Conservation (phyloP, 2,113 vertebrate genomes). For the Plecturocebus donacophilus region DNA sequence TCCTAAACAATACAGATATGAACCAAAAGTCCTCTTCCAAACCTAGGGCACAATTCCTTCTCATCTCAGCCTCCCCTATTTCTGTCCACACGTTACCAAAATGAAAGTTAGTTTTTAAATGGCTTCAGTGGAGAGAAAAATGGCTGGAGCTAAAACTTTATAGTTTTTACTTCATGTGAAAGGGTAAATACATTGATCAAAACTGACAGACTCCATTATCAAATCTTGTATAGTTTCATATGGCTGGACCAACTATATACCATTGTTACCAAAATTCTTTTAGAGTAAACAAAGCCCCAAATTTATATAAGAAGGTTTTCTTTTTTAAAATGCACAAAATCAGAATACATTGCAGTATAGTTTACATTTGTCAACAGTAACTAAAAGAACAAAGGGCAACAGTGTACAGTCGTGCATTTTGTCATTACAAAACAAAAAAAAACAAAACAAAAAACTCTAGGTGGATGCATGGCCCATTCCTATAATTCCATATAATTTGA, state of each 20-base stretch:
- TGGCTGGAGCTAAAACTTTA: background rate
- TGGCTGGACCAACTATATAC: background rate
- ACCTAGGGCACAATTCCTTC: background rate
- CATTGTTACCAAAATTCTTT: conserved; percentile 39
- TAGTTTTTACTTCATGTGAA: conserved; percentile 6
- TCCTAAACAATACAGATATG: background rate
- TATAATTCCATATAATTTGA: too few relatives aligned
- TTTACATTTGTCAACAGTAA: background rate
- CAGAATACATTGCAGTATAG: background rate
- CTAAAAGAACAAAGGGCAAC: background rate
- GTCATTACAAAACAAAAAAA: too few relatives aligned
- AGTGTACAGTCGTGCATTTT: background rate
- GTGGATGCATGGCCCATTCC: too few relatives aligned
- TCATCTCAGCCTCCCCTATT: background rate
- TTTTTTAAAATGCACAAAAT: background rate
- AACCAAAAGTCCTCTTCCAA: background rate
- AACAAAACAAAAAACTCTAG: too few relatives aligned
- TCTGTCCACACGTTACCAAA: background rate
- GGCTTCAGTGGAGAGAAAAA: background rate
- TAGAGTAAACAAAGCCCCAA: conserved; percentile 2
- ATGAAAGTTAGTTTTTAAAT: conserved; percentile 30
- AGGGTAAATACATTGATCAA: conserved; percentile 17
- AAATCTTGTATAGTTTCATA: background rate
- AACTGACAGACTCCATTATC: background rate
- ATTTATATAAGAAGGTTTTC: background rate